Percentiles rank a stretch among this genome's conserved stretches.
Evolutionary conservation across 2,888 invertebrate species (phyloP).

Genomic region (Amaurobius ferox): DNA sequence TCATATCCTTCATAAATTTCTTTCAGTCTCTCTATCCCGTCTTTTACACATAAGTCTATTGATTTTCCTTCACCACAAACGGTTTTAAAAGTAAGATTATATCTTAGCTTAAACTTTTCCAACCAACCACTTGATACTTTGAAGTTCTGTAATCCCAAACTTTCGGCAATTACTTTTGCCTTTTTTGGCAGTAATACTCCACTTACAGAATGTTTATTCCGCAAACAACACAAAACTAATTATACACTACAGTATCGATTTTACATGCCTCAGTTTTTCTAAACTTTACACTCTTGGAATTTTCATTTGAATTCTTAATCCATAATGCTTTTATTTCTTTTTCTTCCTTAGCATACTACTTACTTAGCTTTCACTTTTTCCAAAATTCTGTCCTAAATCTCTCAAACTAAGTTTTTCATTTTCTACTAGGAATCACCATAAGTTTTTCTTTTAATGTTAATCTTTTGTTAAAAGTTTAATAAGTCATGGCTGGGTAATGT

Average conservation of each 20-base stretch:
- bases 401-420: constrained; percentile 8
- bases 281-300: neutral
- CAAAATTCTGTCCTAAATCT: constrained; percentile 10
- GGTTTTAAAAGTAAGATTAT: constrained; percentile 7
- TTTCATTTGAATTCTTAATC: constrained; percentile 18
- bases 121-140: constrained; percentile 18
- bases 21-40: neutral
- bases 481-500: no score
- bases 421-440: neutral
- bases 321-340: constrained; percentile 10
- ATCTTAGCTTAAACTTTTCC: neutral
- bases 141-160: constrained; percentile 20
- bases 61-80: constrained; percentile 20
- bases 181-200: constrained; percentile 1
- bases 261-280: constrained; percentile 15
- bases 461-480: no score
- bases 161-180: constrained; percentile 6
- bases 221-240: neutral
- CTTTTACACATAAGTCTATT: neutral
- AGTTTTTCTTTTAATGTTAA: neutral
- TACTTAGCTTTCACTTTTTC: constrained; percentile 14
- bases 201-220: neutral
- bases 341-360: constrained; percentile 8
- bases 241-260: constrained; percentile 9
- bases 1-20: constrained; percentile 18